Conservation (phyloP, 2,797 vertebrate species). For the Octomys mimax region DNA sequence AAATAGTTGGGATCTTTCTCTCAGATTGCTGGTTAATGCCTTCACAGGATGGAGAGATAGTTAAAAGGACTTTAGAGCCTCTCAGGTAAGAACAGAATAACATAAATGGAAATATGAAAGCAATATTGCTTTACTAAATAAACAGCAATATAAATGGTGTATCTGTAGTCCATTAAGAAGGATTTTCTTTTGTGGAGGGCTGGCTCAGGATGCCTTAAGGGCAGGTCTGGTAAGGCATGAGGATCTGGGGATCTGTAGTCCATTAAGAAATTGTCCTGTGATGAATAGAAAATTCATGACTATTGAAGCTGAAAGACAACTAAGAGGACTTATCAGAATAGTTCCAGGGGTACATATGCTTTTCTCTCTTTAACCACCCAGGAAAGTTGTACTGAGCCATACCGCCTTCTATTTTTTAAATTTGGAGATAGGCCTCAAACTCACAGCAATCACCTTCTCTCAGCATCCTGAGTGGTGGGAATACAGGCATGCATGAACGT, state of each 20-base stretch:
- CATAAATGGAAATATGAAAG: conserved; percentile 40
- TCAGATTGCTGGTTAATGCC: conserved; percentile 10
- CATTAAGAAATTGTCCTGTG: not conserved
- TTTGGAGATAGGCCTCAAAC: not conserved
- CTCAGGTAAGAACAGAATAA: conserved; percentile 37
- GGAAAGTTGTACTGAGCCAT: not conserved
- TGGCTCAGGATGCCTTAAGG: too few relatives aligned
- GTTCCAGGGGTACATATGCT: not conserved
- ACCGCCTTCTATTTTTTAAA: not conserved
- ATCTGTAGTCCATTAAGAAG: conserved; percentile 24
- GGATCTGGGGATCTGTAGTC: not conserved
- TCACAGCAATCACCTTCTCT: not conserved
- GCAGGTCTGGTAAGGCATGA: too few relatives aligned
- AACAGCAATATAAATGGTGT: conserved; percentile 14
- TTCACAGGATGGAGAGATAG: not conserved
- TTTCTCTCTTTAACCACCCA: not conserved
- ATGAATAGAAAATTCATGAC: not conserved
- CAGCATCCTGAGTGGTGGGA: not conserved
- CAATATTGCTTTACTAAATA: conserved; percentile 5
- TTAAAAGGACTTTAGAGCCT: not conserved
- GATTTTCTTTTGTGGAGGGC: too few relatives aligned
- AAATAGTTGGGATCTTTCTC: too few relatives aligned
- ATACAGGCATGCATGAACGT: not conserved
- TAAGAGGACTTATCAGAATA: not conserved
- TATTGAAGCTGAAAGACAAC: conserved; percentile 4